Percentiles rank a stretch among this genome's conserved stretches.
Conservation (phyloP, 2,113 vertebrate genomes). For the Alosa alosa region DNA sequence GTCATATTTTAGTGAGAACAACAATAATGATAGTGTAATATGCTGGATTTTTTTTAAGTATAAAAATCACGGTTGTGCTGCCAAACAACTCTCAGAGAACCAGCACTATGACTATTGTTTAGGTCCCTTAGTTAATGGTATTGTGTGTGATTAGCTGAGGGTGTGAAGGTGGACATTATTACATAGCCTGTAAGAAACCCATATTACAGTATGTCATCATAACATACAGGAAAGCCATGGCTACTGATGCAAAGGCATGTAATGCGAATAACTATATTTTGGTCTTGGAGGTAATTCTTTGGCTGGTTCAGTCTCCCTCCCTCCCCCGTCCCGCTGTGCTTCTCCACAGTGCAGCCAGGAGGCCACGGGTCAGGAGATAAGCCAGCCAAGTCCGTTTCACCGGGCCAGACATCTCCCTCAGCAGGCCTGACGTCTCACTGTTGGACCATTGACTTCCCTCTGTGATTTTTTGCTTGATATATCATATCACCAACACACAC, state of each 20-base stretch:
- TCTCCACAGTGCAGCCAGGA: slow-evolving; percentile 45
- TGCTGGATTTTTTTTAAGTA: neutral
- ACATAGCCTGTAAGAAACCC: neutral
- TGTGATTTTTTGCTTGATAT: neutral
- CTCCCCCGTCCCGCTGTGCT: neutral
- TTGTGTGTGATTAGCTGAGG: neutral
- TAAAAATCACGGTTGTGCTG: neutral
- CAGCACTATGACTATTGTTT: too few relatives aligned
- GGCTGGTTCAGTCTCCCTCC: neutral
- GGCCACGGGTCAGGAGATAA: slow-evolving; percentile 54
- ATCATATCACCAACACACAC: neutral
- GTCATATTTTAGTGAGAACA: neutral
- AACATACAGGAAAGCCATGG: neutral
- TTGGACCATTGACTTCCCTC: slow-evolving; percentile 6
- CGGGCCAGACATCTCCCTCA: slow-evolving; percentile 25
- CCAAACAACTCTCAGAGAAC: too few relatives aligned
- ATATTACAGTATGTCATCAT: neutral
- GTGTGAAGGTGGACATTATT: neutral
- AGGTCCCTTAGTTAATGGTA: neutral
- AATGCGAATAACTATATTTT: neutral
- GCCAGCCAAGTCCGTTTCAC: slow-evolving; percentile 36
- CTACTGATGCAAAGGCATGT: neutral
- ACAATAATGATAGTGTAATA: neutral
- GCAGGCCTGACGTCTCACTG: slow-evolving; percentile 47
- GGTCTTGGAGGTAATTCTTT: slow-evolving; percentile 5